Evolutionary conservation across 2,113 vertebrate species (phyloP).

Genomic region (Festucalex cinctus): DNA sequence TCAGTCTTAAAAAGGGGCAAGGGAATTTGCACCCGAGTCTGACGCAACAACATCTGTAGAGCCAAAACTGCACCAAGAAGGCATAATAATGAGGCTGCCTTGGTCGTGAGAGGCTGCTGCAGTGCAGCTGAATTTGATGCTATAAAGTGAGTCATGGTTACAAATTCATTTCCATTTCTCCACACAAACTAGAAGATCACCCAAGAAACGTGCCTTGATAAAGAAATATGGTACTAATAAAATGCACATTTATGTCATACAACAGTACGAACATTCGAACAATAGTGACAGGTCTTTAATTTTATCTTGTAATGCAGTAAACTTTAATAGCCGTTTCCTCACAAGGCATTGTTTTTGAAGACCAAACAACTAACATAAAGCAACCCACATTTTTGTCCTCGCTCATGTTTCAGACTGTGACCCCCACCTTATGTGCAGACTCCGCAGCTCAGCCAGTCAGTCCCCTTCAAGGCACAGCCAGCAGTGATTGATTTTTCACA

Average conservation of each 20-base stretch:
- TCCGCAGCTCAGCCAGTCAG: constrained; percentile 36
- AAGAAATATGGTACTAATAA: neutral
- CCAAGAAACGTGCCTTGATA: neutral
- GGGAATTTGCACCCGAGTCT: constrained; percentile 21
- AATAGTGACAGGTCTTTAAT: neutral
- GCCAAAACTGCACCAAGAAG: constrained; percentile 20
- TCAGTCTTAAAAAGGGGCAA: constrained; percentile 19
- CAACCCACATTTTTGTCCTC: constrained; percentile 9
- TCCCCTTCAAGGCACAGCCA: constrained; percentile 23
- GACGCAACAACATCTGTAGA: constrained; percentile 41
- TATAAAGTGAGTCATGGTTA: constrained; percentile 17
- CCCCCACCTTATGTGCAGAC: neutral
- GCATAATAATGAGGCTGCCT: constrained; percentile 43
- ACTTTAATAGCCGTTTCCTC: neutral
- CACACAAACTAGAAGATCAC: constrained; percentile 11
- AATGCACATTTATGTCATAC: constrained; percentile 7
- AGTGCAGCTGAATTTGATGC: constrained; percentile 21
- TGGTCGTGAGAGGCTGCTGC: constrained; percentile 21
- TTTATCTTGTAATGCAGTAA: neutral
- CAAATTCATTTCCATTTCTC: constrained; percentile 28
- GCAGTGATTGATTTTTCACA: constrained; percentile 41
- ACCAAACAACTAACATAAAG: neutral
- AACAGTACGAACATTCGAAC: neutral
- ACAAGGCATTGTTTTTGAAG: neutral
- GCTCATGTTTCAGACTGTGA: constrained; percentile 34